phyloP scores from a whole-genome alignment of 2,113 vertebrate species.

The Barbus barbus region DNA sequence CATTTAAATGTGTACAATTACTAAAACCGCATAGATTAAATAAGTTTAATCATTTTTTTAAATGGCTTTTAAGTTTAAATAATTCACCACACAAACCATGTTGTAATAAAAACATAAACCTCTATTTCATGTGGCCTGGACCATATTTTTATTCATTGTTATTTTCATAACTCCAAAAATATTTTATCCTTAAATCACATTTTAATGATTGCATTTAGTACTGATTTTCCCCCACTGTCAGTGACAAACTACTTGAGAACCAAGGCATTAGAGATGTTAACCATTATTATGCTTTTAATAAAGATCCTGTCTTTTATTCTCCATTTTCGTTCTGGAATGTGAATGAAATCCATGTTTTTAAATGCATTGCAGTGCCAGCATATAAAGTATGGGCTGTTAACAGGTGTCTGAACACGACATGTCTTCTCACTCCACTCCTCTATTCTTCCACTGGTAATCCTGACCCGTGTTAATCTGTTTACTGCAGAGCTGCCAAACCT shows the following conservation, averaged over 20 bases:
- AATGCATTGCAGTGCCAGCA: not conserved
- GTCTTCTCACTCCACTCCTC: constrained; percentile 72
- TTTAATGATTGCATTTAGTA: not conserved
- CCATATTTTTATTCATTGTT: too few relatives aligned
- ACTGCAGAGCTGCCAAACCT: constrained; percentile 74
- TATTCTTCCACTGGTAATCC: constrained; percentile 79
- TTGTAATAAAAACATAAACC: not conserved
- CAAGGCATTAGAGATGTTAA: constrained; percentile 2
- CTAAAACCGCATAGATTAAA: too few relatives aligned
- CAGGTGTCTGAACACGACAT: constrained; percentile 73
- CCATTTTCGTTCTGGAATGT: not conserved
- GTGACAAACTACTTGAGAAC: not conserved
- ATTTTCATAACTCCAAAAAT: too few relatives aligned
- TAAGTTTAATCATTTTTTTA: too few relatives aligned
- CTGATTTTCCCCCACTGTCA: not conserved
- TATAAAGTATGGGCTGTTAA: constrained; percentile 48
- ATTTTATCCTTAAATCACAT: too few relatives aligned
- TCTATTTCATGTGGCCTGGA: too few relatives aligned
- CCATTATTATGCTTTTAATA: not conserved
- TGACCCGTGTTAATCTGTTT: constrained; percentile 79
- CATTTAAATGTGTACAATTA: too few relatives aligned
- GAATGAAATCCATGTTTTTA: constrained; percentile 12
- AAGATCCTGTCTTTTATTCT: not conserved
- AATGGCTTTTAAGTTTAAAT: too few relatives aligned
- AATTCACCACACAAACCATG: too few relatives aligned